phyloP scores from a whole-genome alignment of 2,797 vertebrate genomes.

The Myripristis jacobus region DNA sequence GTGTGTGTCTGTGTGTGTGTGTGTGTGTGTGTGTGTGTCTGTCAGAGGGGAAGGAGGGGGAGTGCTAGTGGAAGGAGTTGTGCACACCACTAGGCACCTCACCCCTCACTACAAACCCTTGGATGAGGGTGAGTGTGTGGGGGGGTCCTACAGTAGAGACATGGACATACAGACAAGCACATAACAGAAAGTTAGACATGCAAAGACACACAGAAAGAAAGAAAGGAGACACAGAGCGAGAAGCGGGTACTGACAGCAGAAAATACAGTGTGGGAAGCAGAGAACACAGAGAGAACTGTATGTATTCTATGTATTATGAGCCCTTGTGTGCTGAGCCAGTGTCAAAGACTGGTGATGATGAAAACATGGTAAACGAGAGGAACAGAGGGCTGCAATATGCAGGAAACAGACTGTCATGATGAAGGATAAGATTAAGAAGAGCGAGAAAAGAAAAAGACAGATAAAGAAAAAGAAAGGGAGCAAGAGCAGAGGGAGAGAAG shows the following conservation, averaged over 20 bases:
- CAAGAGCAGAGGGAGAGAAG: constrained; percentile 8
- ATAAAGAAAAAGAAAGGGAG: neutral
- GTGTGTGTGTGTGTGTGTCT: constrained; percentile 27
- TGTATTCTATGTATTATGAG: constrained; percentile 12
- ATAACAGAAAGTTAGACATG: constrained; percentile 33
- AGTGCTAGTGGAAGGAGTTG: constrained; percentile 28
- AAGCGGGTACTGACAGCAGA: neutral
- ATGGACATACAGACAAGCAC: constrained; percentile 22
- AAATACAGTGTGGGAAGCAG: neutral
- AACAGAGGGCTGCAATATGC: constrained; percentile 4
- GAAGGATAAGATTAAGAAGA: constrained; percentile 28
- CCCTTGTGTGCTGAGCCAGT: neutral
- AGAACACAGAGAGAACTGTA: neutral
- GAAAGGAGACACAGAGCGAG: neutral
- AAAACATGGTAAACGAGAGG: constrained; percentile 19
- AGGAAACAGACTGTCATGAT: constrained; percentile 21
- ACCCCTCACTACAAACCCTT: constrained; percentile 33
- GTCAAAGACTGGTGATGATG: constrained; percentile 33
- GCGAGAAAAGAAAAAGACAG: neutral
- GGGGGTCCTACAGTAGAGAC: constrained; percentile 12
- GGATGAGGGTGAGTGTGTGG: too few species aligned
- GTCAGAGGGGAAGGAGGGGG: constrained; percentile 10
- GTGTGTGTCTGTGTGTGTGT: constrained; percentile 41
- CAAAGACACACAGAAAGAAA: constrained; percentile 18
- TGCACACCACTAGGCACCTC: constrained; percentile 38